Percentiles rank a stretch among this genome's conserved stretches.
Conservation (phyloP, 2,797 vertebrate genomes). For the Clangula hyemalis region DNA sequence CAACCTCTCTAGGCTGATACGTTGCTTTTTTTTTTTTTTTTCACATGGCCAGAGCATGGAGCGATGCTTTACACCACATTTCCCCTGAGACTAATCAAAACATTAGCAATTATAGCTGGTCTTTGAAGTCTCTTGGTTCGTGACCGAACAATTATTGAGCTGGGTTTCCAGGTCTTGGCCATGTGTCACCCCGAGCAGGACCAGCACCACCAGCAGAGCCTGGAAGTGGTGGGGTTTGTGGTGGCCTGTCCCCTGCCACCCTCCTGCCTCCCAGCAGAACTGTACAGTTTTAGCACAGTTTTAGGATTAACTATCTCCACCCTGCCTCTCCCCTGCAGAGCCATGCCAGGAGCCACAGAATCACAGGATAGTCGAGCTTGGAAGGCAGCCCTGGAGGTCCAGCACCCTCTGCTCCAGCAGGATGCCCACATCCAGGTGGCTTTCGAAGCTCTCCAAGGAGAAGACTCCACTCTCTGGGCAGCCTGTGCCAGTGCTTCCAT, state of each 20-base stretch:
- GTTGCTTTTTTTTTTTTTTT: not conserved
- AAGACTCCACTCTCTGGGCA: no score
- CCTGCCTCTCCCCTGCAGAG: not conserved
- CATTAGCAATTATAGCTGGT: not conserved
- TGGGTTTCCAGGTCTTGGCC: not conserved
- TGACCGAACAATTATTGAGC: not conserved
- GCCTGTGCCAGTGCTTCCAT: no score
- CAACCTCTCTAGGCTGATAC: not conserved
- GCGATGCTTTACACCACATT: not conserved
- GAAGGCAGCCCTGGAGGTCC: not conserved
- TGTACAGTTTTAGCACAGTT: not conserved
- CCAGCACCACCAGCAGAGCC: not conserved
- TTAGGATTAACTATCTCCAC: not conserved
- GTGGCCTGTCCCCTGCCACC: no score
- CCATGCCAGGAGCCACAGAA: not conserved
- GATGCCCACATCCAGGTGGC: no score
- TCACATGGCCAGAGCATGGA: not conserved
- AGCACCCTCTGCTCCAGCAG: no score
- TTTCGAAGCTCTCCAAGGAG: no score
- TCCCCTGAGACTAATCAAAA: not conserved
- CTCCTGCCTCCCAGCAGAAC: not conserved
- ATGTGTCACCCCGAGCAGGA: not conserved
- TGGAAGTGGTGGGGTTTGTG: not conserved
- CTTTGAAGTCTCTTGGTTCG: not conserved
- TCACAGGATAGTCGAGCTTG: no score